Evolutionary conservation across 2,888 invertebrate genomes (phyloP), one percentile per base, ranked within the genome.

Genomic region (Chironomus riparius): DNA sequence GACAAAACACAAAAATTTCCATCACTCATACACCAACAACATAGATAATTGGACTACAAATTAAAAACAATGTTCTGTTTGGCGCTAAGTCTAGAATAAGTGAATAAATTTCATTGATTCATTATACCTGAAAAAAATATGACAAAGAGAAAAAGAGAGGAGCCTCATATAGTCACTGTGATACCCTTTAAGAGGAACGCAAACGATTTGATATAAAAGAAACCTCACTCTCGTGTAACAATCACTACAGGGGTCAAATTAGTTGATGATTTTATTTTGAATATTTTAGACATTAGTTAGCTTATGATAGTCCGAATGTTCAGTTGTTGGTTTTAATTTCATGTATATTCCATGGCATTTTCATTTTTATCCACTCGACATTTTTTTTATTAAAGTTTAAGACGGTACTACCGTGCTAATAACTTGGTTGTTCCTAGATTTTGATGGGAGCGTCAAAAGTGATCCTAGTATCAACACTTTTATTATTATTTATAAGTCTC

Each of bases 191-290:
- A 38, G 2, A 38, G 38, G 38, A 38, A 38, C 56, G 18, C 56
- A 56, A 38, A 38, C 38, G 38, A 38, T 38, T 10, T 38, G 38
- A 38, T 10, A 38, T 38, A 38, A 38, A 38, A 38, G 10, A 38
- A 38, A 10, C 38, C 38, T 38, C 38, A 38, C 38, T 38, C 38
- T 38, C 38, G 56, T 56, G 56, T 56, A 56, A 65, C 47, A 12
- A 28, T 28, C 73, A n/a, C 74, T 7, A 12, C 56, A 47, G 76
- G 76, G 76, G 69, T 76, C 76, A 76, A 76, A 76, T 68, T 69
- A 61, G 76, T 76, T 76, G 76, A 76, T 76, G 76, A 76, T 76
- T 76, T 76, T 76, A 76, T 76, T 74, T 76, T 76, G 76, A 76
- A 76, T 76, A 76, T 69, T 76, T 76, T 47, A 74, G 22, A 47